Base-by-base conservation (phyloP, 2,888 invertebrate species). In the Odontomyia ornata region DNA sequence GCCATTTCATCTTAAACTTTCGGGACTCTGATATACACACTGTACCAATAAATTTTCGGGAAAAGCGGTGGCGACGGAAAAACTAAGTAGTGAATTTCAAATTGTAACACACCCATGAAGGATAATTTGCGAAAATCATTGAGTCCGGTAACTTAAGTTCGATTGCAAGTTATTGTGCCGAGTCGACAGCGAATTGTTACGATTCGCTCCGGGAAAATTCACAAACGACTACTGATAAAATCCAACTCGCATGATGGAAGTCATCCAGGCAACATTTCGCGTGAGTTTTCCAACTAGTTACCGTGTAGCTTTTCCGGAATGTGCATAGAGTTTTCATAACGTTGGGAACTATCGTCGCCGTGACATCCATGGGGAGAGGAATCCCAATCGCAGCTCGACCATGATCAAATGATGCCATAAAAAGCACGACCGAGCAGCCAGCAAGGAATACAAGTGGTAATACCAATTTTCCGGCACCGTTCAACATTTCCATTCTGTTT, bases 271-370 rank as follows among this genome's bases (percentile, higher is more conserved):
- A 25, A 15, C 23, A 69, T 69, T 69, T 23, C 21, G 11, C 23
- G 69, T 15, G 47, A 69, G 69, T 69, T 69, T 69, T 23, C 47
- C 69, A 25, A 30, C 47, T 69, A 69, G 69, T 69, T 69, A 69
- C 46, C 69, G 69, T 46, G 46, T 15, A 69, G 69, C 69, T 46
- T 25, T 47, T 69, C 46, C 69, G 69, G 69, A 69, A 47, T 69
- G 46, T 47, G 47, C 46, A 69, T 46, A 46, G 69, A 47, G 46
- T 47, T 43, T 69, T 69, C 25, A 46, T 15, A 11, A 18, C 27
- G 23, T 23, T 25, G 3, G 47, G 11, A 5, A 69, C 23, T 46
- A 69, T 47, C 47, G 25, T 69, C 67, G 43, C 9, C 47, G 47
- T 23, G 69, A 65, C 23, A 69, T 69, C 69, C 25, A n/a, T 64